Conservation (phyloP, 2,888 invertebrate genomes). For the Plagodis pulveraria region DNA sequence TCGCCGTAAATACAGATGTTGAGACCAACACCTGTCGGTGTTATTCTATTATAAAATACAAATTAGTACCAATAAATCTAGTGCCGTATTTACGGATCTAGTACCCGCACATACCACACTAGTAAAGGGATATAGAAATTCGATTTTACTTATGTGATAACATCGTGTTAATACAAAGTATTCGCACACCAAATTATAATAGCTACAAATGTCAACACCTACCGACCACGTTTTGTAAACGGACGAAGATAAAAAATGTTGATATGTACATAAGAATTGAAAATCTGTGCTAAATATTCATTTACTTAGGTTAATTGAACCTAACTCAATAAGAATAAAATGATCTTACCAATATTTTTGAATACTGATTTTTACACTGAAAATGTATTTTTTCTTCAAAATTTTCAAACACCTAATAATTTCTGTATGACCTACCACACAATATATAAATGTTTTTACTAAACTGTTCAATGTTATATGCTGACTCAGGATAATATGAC, state of each 20-base stretch:
- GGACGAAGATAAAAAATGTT: neutral
- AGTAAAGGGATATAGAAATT: no score
- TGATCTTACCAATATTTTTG: constrained; percentile 21
- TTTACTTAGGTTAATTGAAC: constrained; percentile 1
- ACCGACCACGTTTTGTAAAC: constrained; percentile 2
- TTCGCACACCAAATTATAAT: neutral
- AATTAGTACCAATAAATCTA: no score
- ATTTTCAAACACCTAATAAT: constrained; percentile 16
- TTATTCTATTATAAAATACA: no score
- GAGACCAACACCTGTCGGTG: no score
- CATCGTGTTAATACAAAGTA: neutral
- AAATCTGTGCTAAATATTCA: constrained; percentile 6
- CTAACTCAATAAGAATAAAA: constrained; percentile 7
- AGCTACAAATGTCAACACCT: neutral
- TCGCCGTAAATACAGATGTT: no score
- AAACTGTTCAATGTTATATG: no score
- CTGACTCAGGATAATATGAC: no score
- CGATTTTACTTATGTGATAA: no score
- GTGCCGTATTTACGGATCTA: no score
- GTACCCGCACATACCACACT: no score
- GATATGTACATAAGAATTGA: constrained; percentile 5
- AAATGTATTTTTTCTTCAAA: constrained; percentile 49
- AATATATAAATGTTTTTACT: no score
- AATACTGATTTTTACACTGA: constrained; percentile 31
- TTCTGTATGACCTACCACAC: no score